These are phyloP conservation scores for Pristionchus exspectatus DNA, from an alignment of 2,888 invertebrate genomes.

Conservation along the genomic window DNA sequence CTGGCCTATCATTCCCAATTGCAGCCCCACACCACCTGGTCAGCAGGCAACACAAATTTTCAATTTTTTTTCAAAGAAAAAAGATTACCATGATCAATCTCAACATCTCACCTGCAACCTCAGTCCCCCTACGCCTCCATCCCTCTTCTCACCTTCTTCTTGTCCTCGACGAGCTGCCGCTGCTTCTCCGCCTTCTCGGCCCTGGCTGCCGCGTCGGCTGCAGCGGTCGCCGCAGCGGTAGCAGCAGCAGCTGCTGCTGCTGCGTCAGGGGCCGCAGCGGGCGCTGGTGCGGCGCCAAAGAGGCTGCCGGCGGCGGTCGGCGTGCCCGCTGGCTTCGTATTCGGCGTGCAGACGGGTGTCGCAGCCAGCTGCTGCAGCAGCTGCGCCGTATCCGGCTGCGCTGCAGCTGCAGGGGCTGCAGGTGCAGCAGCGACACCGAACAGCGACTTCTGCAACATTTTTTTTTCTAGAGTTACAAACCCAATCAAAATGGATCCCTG, in stretches of 20 bases:
- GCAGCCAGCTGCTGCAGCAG: neutral
- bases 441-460: constrained; percentile 2
- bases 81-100: neutral
- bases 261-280: neutral
- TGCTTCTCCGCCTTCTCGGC: constrained; percentile 13
- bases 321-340: neutral
- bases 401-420: neutral
- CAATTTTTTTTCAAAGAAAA: neutral
- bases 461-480: too few relatives aligned
- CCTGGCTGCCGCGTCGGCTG: neutral
- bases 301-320: neutral
- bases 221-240: neutral
- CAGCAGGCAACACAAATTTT: too few relatives aligned
- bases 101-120: neutral
- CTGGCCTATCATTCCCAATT: neutral
- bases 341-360: constrained; percentile 25
- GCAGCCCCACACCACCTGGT: neutral
- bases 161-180: constrained; percentile 39
- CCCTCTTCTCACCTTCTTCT: neutral
- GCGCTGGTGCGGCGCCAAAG: neutral
- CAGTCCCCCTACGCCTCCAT: too few relatives aligned
- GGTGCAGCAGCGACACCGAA: neutral
- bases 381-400: neutral
- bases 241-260: neutral
- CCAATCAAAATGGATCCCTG: too few relatives aligned